These are phyloP conservation scores for Ornithoptera priamus DNA, from an alignment of 2,888 invertebrate genomes.

Conservation along the genomic window DNA sequence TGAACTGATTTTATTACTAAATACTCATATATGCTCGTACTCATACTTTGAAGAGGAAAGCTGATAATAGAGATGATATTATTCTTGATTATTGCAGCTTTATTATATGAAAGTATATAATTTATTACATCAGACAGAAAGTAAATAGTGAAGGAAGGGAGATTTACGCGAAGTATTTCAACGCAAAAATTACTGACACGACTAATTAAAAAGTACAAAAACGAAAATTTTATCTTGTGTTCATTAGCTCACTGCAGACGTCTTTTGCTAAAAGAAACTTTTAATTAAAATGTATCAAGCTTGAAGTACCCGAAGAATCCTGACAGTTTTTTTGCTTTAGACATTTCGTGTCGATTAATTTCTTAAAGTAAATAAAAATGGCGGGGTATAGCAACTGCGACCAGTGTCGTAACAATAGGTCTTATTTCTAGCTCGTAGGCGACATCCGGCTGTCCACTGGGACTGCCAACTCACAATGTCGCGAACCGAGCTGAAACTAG, in stretches of 20 bases:
- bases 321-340: constrained; percentile 61
- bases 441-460: constrained; percentile 51
- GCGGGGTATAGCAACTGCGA: constrained; percentile 48
- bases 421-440: constrained; percentile 49
- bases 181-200: constrained; percentile 4
- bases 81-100: too few relatives aligned
- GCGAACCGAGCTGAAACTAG: constrained; percentile 59
- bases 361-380: constrained; percentile 65
- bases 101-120: too few relatives aligned
- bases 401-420: constrained; percentile 59
- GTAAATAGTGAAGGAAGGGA: neutral
- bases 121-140: neutral
- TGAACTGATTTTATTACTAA: too few relatives aligned
- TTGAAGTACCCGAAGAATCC: constrained; percentile 55
- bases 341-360: constrained; percentile 72
- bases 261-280: constrained; percentile 44
- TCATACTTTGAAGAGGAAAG: too few relatives aligned
- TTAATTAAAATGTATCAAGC: constrained; percentile 74
- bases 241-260: constrained; percentile 54
- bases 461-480: constrained; percentile 64
- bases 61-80: too few relatives aligned
- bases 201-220: constrained; percentile 18
- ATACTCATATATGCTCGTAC: too few relatives aligned
- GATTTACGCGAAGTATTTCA: neutral
- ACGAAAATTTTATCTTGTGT: constrained; percentile 41